A percentile compares a stretch with the other conserved stretches of the same genome.
Evolutionary conservation across 2,888 invertebrate species (phyloP).

Genomic region (Phyllotreta cruciferae): DNA sequence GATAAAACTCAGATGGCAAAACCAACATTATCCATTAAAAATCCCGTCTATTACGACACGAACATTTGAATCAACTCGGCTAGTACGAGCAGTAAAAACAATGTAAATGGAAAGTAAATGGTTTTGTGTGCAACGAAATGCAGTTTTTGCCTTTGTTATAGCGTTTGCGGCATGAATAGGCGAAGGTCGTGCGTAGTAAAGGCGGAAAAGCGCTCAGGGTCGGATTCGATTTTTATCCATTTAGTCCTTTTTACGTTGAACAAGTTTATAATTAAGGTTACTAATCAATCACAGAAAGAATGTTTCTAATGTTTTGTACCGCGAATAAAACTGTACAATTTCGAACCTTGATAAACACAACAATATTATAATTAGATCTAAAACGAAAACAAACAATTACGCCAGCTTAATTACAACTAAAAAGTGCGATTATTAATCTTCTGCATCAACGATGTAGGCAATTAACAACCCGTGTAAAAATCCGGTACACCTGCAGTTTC

Average conservation of each 20-base stretch:
- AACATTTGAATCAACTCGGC: not conserved
- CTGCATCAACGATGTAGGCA: too few species aligned
- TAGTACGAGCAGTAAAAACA: not conserved
- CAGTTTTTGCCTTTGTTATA: not conserved
- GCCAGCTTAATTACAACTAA: too few species aligned
- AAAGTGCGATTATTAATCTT: too few species aligned
- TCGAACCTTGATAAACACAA: too few species aligned
- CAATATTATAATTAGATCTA: too few species aligned
- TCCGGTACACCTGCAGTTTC: too few species aligned
- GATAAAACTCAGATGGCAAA: constrained; percentile 1
- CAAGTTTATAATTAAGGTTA: too few species aligned
- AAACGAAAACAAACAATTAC: too few species aligned
- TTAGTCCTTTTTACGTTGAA: not conserved
- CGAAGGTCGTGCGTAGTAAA: constrained; percentile 37
- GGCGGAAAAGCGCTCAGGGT: constrained; percentile 13
- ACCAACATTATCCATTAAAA: constrained; percentile 5
- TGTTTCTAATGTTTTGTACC: too few species aligned
- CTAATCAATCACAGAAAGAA: too few species aligned
- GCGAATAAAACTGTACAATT: too few species aligned
- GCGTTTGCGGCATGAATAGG: constrained; percentile 34
- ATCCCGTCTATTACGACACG: constrained; percentile 27
- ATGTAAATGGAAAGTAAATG: constrained; percentile 33
- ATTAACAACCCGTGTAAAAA: too few species aligned
- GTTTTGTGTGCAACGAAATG: constrained; percentile 12
- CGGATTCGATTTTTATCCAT: constrained; percentile 1